These are phyloP conservation scores for Chaenocephalus aceratus DNA, from an alignment of 2,113 vertebrate genomes.

Conservation along the genomic window DNA sequence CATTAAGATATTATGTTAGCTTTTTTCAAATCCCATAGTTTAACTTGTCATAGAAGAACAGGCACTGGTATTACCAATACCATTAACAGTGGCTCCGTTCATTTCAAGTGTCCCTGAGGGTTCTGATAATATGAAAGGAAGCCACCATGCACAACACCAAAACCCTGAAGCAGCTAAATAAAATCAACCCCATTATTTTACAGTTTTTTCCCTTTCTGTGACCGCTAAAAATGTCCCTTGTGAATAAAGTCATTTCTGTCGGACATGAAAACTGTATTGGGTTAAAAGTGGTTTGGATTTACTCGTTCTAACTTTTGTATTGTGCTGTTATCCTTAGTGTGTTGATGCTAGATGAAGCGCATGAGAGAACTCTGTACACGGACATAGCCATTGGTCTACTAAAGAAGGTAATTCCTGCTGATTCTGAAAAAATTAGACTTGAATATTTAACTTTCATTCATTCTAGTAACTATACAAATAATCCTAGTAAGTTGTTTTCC, in stretches of 20 bases:
- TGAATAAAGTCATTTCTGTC: not conserved
- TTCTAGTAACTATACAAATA: not conserved
- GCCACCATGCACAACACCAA: too few species aligned
- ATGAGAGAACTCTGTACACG: slow-evolving; percentile 96
- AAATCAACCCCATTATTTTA: not conserved
- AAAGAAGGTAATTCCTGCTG: slow-evolving; percentile 89
- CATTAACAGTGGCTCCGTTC: not conserved
- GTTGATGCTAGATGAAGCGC: slow-evolving; percentile 96
- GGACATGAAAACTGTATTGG: not conserved
- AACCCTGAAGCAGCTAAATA: slow-evolving; percentile 1
- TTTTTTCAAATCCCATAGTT: not conserved
- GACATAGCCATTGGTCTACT: slow-evolving; percentile 97
- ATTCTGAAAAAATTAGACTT: not conserved
- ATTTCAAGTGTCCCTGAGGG: not conserved
- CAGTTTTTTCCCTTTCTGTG: too few species aligned
- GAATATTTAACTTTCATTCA: not conserved
- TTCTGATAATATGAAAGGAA: not conserved
- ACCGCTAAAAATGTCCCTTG: not conserved
- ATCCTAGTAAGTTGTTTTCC: not conserved
- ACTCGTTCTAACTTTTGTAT: not conserved
- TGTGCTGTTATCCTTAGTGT: slow-evolving; percentile 82
- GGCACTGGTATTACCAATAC: not conserved
- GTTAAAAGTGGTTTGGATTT: not conserved
- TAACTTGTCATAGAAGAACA: not conserved
- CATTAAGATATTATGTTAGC: not conserved